Evolutionary conservation across 2,113 vertebrate species (phyloP), one percentile per base, ranked within the genome.

Genomic region (Nasalis larvatus): DNA sequence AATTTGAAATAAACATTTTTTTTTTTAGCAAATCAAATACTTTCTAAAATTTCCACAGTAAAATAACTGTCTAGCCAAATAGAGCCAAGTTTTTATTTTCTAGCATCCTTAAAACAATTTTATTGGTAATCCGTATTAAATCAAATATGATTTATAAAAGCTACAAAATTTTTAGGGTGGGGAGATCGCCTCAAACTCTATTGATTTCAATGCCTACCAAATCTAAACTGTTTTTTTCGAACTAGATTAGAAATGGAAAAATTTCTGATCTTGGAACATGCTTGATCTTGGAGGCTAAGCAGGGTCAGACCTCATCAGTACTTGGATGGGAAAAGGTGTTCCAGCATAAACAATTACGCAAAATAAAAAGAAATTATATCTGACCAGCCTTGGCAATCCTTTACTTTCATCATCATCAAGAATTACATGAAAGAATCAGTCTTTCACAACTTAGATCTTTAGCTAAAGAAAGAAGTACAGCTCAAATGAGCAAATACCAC

Each of bases 81-180:
- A 82, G 4, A 87, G 27, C 10, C 56, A 95, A 94, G 69, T 82
- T 91, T 96, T 45, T 60, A 71, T 58, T 90, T 86, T 49, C 86
- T 91, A 89, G 86, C 74, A 97, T 81, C 74, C 3, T 69, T 84
- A 92, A 89, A 18, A 81, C 8, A 80, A 76, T 40, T 84, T 97
- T 95, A 68, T 95, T 91, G 42, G 20, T 68, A 73, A 69, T 56
- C 14, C 6, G 47, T 78, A 82, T 18, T 35, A 7, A 93, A 80
- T 92, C 71, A 94, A 96, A 89, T 82, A 27, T 49, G 89, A 90
- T 76, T 89, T 89, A 90, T 84, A 97, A 93, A 94, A 80, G 37
- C 37, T 93, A 74, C 13, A 91, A 94, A 86, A 77, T 56, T 56
- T 77, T 89, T n/a, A 91, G 89, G 58, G 5, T 30, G 37, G 30